A percentile compares a stretch with the other conserved stretches of the same genome.
Evolutionary conservation across 1,140 invertebrate genomes (phyloP).

Genomic region (Elysia chlorotica): DNA sequence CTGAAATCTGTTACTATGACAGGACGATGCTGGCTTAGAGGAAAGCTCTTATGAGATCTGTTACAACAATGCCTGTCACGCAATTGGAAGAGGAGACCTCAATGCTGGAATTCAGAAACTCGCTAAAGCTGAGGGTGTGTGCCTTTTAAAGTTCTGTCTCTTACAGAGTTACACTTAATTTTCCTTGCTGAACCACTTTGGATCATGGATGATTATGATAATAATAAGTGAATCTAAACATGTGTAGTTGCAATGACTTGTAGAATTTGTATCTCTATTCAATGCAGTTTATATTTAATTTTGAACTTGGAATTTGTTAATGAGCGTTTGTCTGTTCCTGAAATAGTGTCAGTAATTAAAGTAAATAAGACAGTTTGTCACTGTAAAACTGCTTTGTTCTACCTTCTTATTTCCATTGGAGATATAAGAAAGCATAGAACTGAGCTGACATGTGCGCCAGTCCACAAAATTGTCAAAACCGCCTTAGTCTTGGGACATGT

Average conservation of each 20-base stretch:
- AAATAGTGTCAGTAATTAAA: too few relatives aligned
- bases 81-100: constrained; percentile 75
- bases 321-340: too few relatives aligned
- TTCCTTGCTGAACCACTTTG: constrained; percentile 35
- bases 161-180: not conserved
- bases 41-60: constrained; percentile 83
- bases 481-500: too few relatives aligned
- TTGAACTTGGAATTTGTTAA: too few relatives aligned
- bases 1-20: too few relatives aligned
- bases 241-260: too few relatives aligned
- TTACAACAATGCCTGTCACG: constrained; percentile 86
- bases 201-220: too few relatives aligned
- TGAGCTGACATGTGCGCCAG: not conserved
- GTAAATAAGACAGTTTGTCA: not conserved
- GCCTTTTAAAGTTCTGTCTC: not conserved
- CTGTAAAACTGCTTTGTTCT: not conserved
- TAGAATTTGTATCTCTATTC: too few relatives aligned
- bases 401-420: not conserved
- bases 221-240: too few relatives aligned
- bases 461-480: too few relatives aligned
- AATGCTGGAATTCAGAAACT: constrained; percentile 82
- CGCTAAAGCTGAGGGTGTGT: constrained; percentile 73
- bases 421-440: too few relatives aligned
- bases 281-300: too few relatives aligned
- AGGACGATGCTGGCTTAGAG: constrained; percentile 65